Conservation (phyloP, 2,888 invertebrate genomes). For the Phortica magna region DNA sequence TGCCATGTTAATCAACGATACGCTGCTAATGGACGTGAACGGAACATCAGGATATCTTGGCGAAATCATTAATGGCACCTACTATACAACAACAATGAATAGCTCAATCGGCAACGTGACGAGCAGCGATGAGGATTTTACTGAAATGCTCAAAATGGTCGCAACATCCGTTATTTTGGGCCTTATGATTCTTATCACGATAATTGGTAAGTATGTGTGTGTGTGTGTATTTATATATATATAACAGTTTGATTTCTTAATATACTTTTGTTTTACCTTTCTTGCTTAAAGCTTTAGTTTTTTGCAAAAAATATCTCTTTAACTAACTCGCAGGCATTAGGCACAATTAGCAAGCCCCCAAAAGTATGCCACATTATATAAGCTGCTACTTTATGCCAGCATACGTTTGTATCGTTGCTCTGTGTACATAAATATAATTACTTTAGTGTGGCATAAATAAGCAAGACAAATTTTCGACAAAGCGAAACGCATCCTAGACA, state of each 20-base stretch:
- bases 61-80: slow-evolving; percentile 62
- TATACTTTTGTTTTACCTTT: too few relatives aligned
- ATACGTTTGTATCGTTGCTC: too few relatives aligned
- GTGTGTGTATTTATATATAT: too few relatives aligned
- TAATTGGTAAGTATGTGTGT: slow-evolving; percentile 87
- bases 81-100: slow-evolving; percentile 45
- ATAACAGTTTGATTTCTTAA: too few relatives aligned
- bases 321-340: too few relatives aligned
- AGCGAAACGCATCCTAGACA: slow-evolving; percentile 60
- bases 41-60: slow-evolving; percentile 57
- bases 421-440: neutral
- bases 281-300: too few relatives aligned
- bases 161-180: slow-evolving; percentile 89
- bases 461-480: slow-evolving; percentile 50
- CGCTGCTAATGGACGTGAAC: slow-evolving; percentile 62
- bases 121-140: slow-evolving; percentile 78
- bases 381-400: too few relatives aligned
- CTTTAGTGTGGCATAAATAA: neutral
- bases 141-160: slow-evolving; percentile 86
- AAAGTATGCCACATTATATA: too few relatives aligned
- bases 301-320: too few relatives aligned
- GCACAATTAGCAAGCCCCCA: too few relatives aligned
- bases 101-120: slow-evolving; percentile 58
- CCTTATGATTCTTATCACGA: slow-evolving; percentile 94
- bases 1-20: slow-evolving; percentile 68